phyloP scores from a whole-genome alignment of 2,888 invertebrate genomes.

The Dasypogon diadema region DNA sequence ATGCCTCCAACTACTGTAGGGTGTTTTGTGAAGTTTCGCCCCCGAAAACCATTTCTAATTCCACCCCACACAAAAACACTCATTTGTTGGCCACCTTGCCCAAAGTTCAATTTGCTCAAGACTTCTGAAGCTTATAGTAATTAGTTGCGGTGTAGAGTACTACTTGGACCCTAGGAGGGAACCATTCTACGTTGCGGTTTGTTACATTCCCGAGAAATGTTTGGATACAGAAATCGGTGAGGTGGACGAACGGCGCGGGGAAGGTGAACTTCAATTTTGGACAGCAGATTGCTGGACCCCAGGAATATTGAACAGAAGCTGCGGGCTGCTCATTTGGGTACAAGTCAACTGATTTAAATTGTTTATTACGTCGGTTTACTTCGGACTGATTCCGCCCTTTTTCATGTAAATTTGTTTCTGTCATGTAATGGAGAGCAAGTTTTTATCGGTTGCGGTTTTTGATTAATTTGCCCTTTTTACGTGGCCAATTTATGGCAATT shows the following conservation, averaged over 20 bases:
- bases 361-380: neutral
- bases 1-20: neutral
- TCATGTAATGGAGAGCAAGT: neutral
- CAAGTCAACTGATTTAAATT: neutral
- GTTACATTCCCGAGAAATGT: neutral
- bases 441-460: neutral
- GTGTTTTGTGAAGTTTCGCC: neutral
- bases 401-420: neutral
- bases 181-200: neutral
- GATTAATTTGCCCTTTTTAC: neutral
- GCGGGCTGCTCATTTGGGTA: neutral
- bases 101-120: neutral
- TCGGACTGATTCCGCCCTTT: neutral
- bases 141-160: neutral
- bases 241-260: no score
- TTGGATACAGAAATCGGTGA: no score
- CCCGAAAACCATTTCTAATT: neutral
- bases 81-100: neutral
- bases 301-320: neutral
- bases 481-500: neutral
- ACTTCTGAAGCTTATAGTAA: neutral
- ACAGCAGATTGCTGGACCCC: neutral
- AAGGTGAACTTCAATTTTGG: neutral
- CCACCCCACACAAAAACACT: neutral
- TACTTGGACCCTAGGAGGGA: no score